Evolutionary conservation across 2,113 vertebrate genomes (phyloP), one percentile per base, ranked within the genome.

Genomic region (Petroica traversi): DNA sequence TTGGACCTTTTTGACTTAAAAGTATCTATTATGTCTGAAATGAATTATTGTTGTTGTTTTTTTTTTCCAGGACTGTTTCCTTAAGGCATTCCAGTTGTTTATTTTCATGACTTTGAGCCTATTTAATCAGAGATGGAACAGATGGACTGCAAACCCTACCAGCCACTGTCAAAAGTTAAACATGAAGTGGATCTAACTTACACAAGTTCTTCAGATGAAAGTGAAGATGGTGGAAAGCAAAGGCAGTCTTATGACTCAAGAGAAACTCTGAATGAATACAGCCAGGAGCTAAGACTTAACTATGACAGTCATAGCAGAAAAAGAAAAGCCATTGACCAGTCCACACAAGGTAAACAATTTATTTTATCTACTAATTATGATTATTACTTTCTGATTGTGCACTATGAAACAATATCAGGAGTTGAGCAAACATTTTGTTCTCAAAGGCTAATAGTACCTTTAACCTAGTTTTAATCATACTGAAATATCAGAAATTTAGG

Each of bases 101-200:
- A 97, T 98, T 97, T 98, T 98, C 98, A 98, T 99, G 98, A 98
- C 94, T 97, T 81, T 97, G 97, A 97, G 58, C 91, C 95, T 97
- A 14, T 96, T 98, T 97, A 85, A 84, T 92, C 94, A 98, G 98
- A 97, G 97, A 99, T 99, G 99, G 99, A 99, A 97, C 99, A 99
- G 98, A 99, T 99, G 97, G 99, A 99, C 98, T 99, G 99, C 95
- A 99, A 99, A 98, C 99, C 99, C 88, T 99, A 99, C 97, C 99
- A 99, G 96, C 99, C 99, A 36, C 97, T 99, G 97, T 99, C 99
- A 31, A 99, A 99, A 98, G 98, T 98, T 33, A 99, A 99, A 86
- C 99, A 99, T 96, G 99, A 99, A 95, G 99, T 99, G 98, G 99
- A 99, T 98, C 97, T 99, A 98, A 98, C 99, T 87, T 99, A 99